These are phyloP conservation scores for Fistularia commersonii DNA, from an alignment of 2,797 vertebrate genomes.

Conservation along the genomic window DNA sequence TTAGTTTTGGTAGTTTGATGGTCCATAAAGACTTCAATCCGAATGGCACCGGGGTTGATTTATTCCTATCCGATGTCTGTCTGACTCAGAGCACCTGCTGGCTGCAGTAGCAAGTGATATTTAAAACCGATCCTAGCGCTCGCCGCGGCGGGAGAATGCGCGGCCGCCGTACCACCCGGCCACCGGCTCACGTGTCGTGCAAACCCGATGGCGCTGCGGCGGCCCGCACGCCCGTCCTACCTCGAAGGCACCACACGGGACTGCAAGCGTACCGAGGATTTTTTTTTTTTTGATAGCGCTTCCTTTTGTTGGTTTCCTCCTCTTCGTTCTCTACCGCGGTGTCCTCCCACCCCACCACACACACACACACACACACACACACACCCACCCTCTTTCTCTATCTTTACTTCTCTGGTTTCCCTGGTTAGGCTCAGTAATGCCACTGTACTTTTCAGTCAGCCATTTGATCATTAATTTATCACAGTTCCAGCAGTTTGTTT, in stretches of 20 bases:
- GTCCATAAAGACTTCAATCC: not conserved
- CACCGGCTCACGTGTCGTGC: not conserved
- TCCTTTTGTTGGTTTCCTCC: constrained; percentile 15
- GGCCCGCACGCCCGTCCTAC: constrained; percentile 30
- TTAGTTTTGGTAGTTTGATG: not conserved
- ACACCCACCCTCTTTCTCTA: not conserved
- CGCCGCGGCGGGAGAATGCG: too few relatives aligned
- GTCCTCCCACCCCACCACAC: constrained; percentile 18
- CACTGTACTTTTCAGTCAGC: constrained; percentile 81
- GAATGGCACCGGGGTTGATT: not conserved
- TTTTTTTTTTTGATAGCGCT: constrained; percentile 22
- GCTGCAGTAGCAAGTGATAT: too few relatives aligned
- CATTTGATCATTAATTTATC: constrained; percentile 99
- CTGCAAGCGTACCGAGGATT: too few relatives aligned
- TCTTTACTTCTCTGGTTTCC: constrained; percentile 66
- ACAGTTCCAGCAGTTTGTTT: constrained; percentile 95
- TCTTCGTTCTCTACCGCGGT: constrained; percentile 72
- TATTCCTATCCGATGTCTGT: not conserved
- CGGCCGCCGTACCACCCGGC: too few relatives aligned
- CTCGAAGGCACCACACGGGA: constrained; percentile 46
- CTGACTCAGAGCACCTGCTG: too few relatives aligned
- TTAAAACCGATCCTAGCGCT: too few relatives aligned
- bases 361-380: constrained; percentile 1
- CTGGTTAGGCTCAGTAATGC: constrained; percentile 81
- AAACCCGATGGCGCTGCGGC: constrained; percentile 15